Percentiles rank a stretch among this genome's conserved stretches.
Evolutionary conservation across 2,888 invertebrate genomes (phyloP).

Genomic region (Chaetoderma sp.): DNA sequence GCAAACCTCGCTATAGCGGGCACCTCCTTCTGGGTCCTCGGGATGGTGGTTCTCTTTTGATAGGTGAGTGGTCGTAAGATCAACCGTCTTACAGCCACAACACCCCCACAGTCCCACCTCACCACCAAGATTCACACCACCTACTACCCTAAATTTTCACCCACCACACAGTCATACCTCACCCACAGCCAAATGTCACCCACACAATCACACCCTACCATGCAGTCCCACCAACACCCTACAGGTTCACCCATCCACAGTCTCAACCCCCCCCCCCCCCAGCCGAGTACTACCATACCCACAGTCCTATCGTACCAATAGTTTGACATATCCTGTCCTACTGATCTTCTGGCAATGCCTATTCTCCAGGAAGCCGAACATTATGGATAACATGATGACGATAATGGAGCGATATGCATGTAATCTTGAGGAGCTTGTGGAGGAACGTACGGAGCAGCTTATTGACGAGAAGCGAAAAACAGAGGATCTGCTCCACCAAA

Average conservation of each 20-base stretch:
- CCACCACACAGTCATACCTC: too few species aligned
- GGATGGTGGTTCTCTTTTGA: not conserved
- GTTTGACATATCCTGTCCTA: too few species aligned
- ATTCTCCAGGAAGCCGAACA: conserved; percentile 85
- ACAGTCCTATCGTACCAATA: too few species aligned
- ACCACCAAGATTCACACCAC: not conserved
- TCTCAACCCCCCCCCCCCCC: too few species aligned
- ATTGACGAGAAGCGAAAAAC: conserved; percentile 97
- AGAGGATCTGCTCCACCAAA: conserved; percentile 81
- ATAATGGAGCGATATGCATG: conserved; percentile 98
- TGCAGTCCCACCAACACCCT: too few species aligned
- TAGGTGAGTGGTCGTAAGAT: not conserved
- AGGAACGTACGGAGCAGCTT: conserved; percentile 91
- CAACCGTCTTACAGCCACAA: too few species aligned
- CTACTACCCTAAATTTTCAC: too few species aligned
- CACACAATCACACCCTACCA: too few species aligned
- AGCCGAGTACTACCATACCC: too few species aligned
- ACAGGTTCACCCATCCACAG: too few species aligned
- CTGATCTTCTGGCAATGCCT: not conserved
- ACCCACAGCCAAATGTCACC: too few species aligned
- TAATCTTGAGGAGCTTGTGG: conserved; percentile 92
- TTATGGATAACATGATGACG: conserved; percentile 97
- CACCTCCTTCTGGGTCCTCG: not conserved
- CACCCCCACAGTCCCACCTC: not conserved
- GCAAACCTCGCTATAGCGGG: not conserved